Conservation (phyloP, 2,797 vertebrate species). For the Argentina silus region DNA sequence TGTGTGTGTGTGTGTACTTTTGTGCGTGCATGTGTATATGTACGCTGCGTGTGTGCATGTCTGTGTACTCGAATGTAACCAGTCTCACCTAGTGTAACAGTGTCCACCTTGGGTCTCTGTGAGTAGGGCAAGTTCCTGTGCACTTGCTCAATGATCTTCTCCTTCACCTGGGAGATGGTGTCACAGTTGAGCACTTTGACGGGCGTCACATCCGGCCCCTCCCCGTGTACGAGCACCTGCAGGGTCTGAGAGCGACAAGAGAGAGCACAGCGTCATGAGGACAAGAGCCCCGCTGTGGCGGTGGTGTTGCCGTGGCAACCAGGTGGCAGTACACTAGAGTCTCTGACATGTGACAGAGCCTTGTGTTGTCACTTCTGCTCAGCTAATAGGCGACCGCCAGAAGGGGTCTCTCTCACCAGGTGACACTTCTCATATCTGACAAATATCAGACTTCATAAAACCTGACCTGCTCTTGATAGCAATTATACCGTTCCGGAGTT, state of each 20-base stretch:
- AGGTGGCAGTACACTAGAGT: not conserved
- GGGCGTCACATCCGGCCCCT: slow-evolving; percentile 86
- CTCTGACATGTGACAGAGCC: slow-evolving; percentile 59
- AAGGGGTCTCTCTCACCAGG: not conserved
- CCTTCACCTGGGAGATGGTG: slow-evolving; percentile 98
- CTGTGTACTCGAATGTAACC: not conserved
- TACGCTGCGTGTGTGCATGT: not conserved
- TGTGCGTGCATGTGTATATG: not conserved
- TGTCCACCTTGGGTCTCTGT: slow-evolving; percentile 92
- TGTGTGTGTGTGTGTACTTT: not conserved
- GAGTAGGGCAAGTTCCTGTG: slow-evolving; percentile 92
- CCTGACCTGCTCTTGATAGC: not conserved
- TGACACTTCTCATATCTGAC: slow-evolving; percentile 1
- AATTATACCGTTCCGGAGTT: not conserved
- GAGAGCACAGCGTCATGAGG: slow-evolving; percentile 23
- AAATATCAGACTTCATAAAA: not conserved
- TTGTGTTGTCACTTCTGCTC: slow-evolving; percentile 55
- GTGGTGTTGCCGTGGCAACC: slow-evolving; percentile 64
- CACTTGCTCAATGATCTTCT: slow-evolving; percentile 98
- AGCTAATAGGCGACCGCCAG: slow-evolving; percentile 59
- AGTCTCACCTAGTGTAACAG: slow-evolving; percentile 89
- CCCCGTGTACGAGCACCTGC: slow-evolving; percentile 92
- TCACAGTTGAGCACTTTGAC: slow-evolving; percentile 98
- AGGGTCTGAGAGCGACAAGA: slow-evolving; percentile 79
- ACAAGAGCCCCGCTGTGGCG: slow-evolving; percentile 13